phyloP scores from a whole-genome alignment of 2,797 vertebrate species.

The Falco peregrinus region DNA sequence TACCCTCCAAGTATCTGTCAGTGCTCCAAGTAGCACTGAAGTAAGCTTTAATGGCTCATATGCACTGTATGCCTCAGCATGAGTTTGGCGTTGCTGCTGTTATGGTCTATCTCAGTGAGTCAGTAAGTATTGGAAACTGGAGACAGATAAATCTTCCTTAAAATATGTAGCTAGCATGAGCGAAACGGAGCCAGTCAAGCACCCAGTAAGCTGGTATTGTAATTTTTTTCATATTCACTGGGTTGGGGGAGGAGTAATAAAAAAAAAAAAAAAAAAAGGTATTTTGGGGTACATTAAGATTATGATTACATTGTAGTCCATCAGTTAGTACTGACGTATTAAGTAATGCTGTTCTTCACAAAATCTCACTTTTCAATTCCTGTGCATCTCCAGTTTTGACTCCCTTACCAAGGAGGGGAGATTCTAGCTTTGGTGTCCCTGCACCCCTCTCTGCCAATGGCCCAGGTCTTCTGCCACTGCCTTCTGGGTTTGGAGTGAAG shows the following conservation, averaged over 20 bases:
- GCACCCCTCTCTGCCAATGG: rapidly evolving
- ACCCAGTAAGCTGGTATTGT: not conserved
- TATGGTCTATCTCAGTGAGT: not conserved
- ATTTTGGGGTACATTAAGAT: not conserved
- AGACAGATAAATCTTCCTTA: not conserved
- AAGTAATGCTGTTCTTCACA: not conserved
- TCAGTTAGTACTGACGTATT: not conserved
- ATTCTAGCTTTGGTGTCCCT: not conserved
- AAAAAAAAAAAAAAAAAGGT: not conserved
- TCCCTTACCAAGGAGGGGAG: rapidly evolving
- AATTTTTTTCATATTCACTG: not conserved
- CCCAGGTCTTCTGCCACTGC: not conserved
- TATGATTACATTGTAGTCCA: not conserved
- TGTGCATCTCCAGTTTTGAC: not conserved
- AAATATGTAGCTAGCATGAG: not conserved
- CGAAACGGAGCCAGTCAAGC: not conserved
- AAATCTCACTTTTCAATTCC: not conserved
- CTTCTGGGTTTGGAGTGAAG: not conserved
- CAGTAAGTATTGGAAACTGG: not conserved
- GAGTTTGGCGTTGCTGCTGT: not conserved
- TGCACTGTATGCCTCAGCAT: not conserved
- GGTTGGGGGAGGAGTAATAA: not conserved
- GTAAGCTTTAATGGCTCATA: not conserved
- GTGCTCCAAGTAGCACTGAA: not conserved
- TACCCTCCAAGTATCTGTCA: not conserved